Base-by-base conservation (phyloP, 2,113 vertebrate genomes). In the Sinosuthora webbiana region DNA sequence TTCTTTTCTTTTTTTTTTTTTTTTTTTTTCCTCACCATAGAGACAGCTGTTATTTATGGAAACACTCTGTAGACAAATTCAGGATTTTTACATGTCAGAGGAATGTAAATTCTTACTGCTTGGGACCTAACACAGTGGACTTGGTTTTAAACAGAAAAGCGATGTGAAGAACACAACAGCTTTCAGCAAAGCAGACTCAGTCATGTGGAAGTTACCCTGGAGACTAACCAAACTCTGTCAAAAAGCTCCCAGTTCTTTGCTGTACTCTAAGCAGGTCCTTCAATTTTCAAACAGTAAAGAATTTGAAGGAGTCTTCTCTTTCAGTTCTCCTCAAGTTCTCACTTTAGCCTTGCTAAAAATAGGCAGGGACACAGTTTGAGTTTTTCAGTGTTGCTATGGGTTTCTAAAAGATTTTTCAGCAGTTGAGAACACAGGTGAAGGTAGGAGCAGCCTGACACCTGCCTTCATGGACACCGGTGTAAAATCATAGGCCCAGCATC, bases 291-390 rank as follows among this genome's bases (percentile, higher is more conserved):
- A 60, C 16, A 77, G 64, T 86, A 88, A 95, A 95, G 90, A 92
- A 92, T 83, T 31, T 94, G 88, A 96, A 94, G 47, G 59, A 94
- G 35, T 95, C 71, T 94, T 92, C 88, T 83, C 90, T 81, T 93
- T 39, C 56, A 83, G 45, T 92, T 94, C 75, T 88, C 67, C 47
- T 96, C 88, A 92, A 86, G 77, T 56, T 83, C 55, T 93, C 47
- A 41, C 83, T 92, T 79, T 19, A 65, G 39, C 55, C 31, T 45
- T 67, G 39, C 67, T 93, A 59, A 47, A 79, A 93, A 88, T 23
- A 82, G 42, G 10, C 42, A 92, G 45, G 49, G 63, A 50, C 20
- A 65, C 2, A 39, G 47, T 7, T n/a, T 44, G 6, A 13, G 33
- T 53, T 83, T 59, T 73, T 69, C 52, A 50, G 62, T 68, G 70